Evolutionary conservation across 2,797 vertebrate species (phyloP).

Genomic region (Agapornis canus): DNA sequence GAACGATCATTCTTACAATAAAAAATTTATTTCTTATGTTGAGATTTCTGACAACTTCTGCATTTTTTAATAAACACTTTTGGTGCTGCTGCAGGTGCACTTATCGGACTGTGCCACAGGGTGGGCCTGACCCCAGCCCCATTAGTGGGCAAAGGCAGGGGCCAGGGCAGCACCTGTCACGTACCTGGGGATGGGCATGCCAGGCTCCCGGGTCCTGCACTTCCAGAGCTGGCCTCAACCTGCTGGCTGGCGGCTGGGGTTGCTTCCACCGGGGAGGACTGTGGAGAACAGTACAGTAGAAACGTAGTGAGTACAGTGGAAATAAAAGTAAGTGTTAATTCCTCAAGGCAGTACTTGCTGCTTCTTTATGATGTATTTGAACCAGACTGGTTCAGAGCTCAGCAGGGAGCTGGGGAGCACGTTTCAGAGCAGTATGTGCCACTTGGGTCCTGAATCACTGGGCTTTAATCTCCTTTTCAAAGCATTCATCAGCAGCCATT

Average conservation of each 20-base stretch:
- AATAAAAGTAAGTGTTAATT: not conserved
- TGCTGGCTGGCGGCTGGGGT: conserved; percentile 2
- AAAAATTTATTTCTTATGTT: not conserved
- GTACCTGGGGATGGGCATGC: conserved; percentile 55
- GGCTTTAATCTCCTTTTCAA: conserved; percentile 33
- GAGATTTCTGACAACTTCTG: not conserved
- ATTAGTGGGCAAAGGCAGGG: not conserved
- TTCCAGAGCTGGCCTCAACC: conserved; percentile 2
- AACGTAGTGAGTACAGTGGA: not conserved
- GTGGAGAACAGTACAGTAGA: not conserved
- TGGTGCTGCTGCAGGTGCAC: conserved; percentile 26
- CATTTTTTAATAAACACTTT: not conserved
- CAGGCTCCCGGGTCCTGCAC: not conserved
- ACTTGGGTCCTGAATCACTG: not conserved
- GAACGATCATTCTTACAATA: not conserved
- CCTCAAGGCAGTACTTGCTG: not conserved
- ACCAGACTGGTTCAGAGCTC: not conserved
- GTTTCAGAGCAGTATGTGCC: not conserved
- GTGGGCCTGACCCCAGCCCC: accelerated
- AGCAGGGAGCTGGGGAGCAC: not conserved
- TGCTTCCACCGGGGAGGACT: conserved; percentile 51
- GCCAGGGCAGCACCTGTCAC: not conserved
- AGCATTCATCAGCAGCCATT: not conserved
- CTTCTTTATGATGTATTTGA: not conserved
- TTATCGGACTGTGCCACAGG: accelerated